Evolutionary conservation across 2,888 invertebrate species (phyloP).

Genomic region (Acanthosoma haemorrhoidale): DNA sequence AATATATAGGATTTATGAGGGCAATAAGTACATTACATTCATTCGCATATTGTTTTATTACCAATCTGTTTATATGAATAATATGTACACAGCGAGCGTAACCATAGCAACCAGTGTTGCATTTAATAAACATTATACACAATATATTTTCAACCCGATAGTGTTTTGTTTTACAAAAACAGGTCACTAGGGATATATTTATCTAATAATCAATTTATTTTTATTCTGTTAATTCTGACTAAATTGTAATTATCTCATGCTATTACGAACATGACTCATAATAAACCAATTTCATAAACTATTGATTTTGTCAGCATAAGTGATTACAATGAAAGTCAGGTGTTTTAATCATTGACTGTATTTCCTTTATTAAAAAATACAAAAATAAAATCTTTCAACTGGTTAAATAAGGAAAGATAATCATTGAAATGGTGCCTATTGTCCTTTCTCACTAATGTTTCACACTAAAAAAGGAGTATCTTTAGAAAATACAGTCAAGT

Average conservation of each 20-base stretch:
- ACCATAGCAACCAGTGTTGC: constrained; percentile 36
- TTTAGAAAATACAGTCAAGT: constrained; percentile 36
- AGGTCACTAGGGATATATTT: constrained; percentile 39
- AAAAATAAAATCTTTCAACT: constrained; percentile 30
- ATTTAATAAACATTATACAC: constrained; percentile 37
- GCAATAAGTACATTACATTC: neutral
- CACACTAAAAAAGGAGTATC: constrained; percentile 1
- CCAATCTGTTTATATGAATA: constrained; percentile 40
- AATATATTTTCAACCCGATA: constrained; percentile 35
- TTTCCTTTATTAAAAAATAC: constrained; percentile 31
- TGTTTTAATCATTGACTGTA: constrained; percentile 35
- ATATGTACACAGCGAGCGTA: constrained; percentile 40
- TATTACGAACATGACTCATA: constrained; percentile 25
- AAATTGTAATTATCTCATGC: constrained; percentile 32
- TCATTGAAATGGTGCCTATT: constrained; percentile 10
- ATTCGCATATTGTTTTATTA: constrained; percentile 39
- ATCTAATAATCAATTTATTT: constrained; percentile 37
- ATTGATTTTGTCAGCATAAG: constrained; percentile 27
- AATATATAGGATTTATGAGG: neutral
- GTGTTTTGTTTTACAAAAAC: constrained; percentile 38
- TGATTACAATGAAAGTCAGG: constrained; percentile 34
- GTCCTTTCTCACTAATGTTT: neutral
- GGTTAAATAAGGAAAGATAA: constrained; percentile 20
- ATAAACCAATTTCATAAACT: constrained; percentile 18
- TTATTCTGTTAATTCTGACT: constrained; percentile 32